These are phyloP conservation scores for Apocrypta bakeri DNA, from an alignment of 1,140 invertebrate species.

Conservation along the genomic window DNA sequence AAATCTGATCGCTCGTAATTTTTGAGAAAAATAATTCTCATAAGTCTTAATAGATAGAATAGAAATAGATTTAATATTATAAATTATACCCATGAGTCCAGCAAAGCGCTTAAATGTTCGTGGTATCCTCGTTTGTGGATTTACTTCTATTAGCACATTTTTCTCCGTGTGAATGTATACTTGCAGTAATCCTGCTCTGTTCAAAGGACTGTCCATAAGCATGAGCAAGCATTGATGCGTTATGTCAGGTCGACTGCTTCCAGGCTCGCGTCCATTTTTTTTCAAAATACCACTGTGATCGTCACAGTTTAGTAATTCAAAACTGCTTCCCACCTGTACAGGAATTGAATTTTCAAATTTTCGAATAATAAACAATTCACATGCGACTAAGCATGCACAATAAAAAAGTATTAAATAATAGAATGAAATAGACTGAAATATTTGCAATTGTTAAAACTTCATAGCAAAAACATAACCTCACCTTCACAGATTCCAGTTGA, in stretches of 20 bases:
- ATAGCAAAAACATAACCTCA: slow-evolving; percentile 70
- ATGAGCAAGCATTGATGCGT: slow-evolving; percentile 96
- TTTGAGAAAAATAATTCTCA: no score
- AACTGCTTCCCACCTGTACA: slow-evolving; percentile 86
- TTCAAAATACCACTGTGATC: slow-evolving; percentile 90
- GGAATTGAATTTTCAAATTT: no score
- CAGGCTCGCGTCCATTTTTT: slow-evolving; percentile 89
- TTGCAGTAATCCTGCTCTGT: slow-evolving; percentile 90
- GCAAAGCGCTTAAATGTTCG: slow-evolving; percentile 99
- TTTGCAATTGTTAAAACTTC: background rate
- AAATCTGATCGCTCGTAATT: no score
- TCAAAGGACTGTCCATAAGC: slow-evolving; percentile 97
- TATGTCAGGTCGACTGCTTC: slow-evolving; percentile 93
- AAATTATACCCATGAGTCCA: slow-evolving; percentile 92
- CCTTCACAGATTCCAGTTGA: slow-evolving; percentile 96
- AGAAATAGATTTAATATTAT: slow-evolving; percentile 58
- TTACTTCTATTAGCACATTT: slow-evolving; percentile 98
- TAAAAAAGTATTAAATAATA: slow-evolving; percentile 31
- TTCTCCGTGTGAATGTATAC: slow-evolving; percentile 97
- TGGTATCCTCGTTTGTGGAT: slow-evolving; percentile 98
- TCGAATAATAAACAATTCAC: background rate
- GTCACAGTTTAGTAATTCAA: slow-evolving; percentile 95
- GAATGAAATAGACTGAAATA: no score
- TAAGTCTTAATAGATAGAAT: no score
- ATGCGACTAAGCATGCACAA: background rate